Evolutionary conservation across 1,140 invertebrate genomes (phyloP).

Genomic region (Radopholus similis): DNA sequence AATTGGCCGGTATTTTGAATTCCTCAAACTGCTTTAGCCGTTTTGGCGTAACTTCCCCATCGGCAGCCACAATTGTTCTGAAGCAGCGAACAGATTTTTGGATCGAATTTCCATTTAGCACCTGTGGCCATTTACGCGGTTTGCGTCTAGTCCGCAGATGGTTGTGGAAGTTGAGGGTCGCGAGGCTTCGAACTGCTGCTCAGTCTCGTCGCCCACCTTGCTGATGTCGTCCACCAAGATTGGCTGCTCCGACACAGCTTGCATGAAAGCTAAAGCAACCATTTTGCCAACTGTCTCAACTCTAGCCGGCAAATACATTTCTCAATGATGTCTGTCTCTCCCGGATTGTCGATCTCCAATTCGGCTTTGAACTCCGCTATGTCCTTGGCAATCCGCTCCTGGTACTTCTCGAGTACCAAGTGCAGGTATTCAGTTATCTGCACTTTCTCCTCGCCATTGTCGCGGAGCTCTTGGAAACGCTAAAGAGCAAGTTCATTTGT

Average conservation of each 20-base stretch:
- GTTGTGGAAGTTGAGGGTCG: neutral
- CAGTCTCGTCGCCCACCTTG: neutral
- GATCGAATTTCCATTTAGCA: neutral
- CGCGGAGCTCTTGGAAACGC: constrained; percentile 13
- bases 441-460: constrained; percentile 21
- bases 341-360: constrained; percentile 26
- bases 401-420: constrained; percentile 22
- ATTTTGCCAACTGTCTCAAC: neutral
- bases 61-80: neutral
- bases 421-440: constrained; percentile 27
- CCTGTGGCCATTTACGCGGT: neutral
- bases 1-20: constrained; percentile 10
- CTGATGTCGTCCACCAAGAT: neutral
- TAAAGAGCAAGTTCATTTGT: constrained; percentile 8
- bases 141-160: neutral
- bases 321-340: constrained; percentile 27
- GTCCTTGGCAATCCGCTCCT: constrained; percentile 26
- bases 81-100: neutral
- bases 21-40: neutral
- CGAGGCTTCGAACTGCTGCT: neutral
- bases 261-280: neutral
- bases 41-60: neutral
- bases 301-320: constrained; percentile 12
- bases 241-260: neutral
- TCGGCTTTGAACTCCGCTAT: constrained; percentile 32